Evolutionary conservation across 2,113 vertebrate species (phyloP).

Genomic region (Apaloderma vittatum): DNA sequence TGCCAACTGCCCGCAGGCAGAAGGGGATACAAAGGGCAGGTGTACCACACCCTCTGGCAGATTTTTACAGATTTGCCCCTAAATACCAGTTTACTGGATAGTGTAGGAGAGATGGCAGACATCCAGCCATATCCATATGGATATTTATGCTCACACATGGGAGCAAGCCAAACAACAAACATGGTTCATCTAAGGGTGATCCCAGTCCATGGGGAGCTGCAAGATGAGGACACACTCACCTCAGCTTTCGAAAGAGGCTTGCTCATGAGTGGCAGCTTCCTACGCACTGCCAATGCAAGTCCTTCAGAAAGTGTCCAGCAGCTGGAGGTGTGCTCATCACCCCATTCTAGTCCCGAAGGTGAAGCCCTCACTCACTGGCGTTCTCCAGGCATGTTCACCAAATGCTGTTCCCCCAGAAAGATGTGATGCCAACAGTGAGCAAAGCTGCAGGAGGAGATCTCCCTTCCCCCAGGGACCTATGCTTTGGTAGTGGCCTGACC

Average conservation of each 20-base stretch:
- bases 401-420: neutral
- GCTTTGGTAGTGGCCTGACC: neutral
- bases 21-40: neutral
- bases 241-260: neutral
- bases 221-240: neutral
- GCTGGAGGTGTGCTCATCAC: neutral
- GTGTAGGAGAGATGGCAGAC: neutral
- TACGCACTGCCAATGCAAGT: neutral
- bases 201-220: neutral
- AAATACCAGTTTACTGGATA: neutral
- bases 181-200: neutral
- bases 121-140: fast-evolving
- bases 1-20: neutral
- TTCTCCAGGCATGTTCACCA: neutral
- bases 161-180: neutral
- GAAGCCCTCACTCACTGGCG: neutral
- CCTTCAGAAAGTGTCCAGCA: neutral
- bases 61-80: neutral
- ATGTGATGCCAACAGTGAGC: neutral
- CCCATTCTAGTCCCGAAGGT: neutral
- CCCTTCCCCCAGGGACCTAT: neutral
- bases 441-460: neutral
- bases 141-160: fast-evolving
- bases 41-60: neutral
- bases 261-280: fast-evolving